These are phyloP conservation scores for Erythrolamprus reginae DNA, from an alignment of 2,113 vertebrate species.

Conservation along the genomic window DNA sequence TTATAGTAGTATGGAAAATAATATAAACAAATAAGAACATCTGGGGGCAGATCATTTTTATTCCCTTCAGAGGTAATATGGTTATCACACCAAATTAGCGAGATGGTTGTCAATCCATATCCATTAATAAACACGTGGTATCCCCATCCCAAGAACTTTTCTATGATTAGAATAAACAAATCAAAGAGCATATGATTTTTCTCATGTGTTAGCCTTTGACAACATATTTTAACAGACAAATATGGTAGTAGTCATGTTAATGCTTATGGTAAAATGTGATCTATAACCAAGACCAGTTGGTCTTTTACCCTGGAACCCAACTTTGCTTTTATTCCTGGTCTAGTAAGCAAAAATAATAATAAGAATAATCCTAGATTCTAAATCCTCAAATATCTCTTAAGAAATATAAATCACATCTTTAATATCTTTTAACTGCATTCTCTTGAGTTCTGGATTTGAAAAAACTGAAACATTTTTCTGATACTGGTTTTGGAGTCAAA, in stretches of 20 bases:
- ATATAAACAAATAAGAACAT: neutral
- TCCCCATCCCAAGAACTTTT: neutral
- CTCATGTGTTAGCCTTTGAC: neutral
- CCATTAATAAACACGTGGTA: neutral
- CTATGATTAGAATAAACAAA: neutral
- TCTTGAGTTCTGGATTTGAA: neutral
- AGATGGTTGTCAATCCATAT: neutral
- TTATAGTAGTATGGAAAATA: neutral
- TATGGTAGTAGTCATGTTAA: neutral
- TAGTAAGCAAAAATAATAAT: neutral
- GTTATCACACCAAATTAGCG: neutral
- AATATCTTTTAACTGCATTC: neutral
- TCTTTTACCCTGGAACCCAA: neutral
- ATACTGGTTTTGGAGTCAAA: neutral
- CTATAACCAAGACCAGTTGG: neutral
- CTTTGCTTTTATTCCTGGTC: neutral
- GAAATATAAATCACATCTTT: neutral
- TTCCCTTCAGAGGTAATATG: neutral
- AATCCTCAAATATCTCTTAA: neutral
- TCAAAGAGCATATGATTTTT: neutral
- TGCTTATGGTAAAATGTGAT: neutral
- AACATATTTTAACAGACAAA: neutral
- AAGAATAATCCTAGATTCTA: neutral
- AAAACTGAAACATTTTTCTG: neutral
- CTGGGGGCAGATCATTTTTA: neutral